Evolutionary conservation across 2,797 vertebrate species (phyloP).

Genomic region (Coregonus sp.): DNA sequence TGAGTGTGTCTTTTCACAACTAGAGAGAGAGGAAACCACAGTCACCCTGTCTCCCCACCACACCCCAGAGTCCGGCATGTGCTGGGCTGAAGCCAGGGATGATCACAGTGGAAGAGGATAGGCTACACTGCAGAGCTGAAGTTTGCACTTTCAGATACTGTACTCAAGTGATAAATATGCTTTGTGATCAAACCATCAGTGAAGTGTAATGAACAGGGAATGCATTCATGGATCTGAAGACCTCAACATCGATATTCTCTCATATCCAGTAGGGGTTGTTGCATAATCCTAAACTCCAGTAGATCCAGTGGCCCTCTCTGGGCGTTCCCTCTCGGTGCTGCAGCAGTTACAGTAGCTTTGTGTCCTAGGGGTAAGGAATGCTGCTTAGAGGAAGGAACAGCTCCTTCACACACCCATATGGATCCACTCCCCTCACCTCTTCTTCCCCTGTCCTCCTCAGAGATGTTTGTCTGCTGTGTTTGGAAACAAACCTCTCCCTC

Average conservation of each 20-base stretch:
- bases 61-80: constrained; percentile 56
- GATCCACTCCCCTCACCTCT: constrained; percentile 27
- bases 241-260: too few relatives aligned
- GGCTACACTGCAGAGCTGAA: neutral
- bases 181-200: neutral
- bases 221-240: too few relatives aligned
- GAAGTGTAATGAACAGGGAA: neutral
- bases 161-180: too few relatives aligned
- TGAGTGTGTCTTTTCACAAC: constrained; percentile 15
- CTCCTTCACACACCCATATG: constrained; percentile 56
- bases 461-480: constrained; percentile 49
- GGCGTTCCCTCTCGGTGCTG: constrained; percentile 42
- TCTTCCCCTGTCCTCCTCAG: constrained; percentile 28
- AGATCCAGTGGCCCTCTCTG: constrained; percentile 27
- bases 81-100: constrained; percentile 51
- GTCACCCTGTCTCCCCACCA: constrained; percentile 58
- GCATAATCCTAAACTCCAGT: neutral
- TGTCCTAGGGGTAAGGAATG: constrained; percentile 64
- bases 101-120: constrained; percentile 10
- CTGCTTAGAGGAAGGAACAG: constrained; percentile 46
- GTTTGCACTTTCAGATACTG: neutral
- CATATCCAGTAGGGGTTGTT: too few relatives aligned
- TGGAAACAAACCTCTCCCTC: constrained; percentile 58
- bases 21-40: constrained; percentile 65
- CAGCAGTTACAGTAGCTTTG: constrained; percentile 38